Evolutionary conservation across 2,888 invertebrate genomes (phyloP), one percentile per base, ranked within the genome.

Genomic region (Cybosia mesomella): DNA sequence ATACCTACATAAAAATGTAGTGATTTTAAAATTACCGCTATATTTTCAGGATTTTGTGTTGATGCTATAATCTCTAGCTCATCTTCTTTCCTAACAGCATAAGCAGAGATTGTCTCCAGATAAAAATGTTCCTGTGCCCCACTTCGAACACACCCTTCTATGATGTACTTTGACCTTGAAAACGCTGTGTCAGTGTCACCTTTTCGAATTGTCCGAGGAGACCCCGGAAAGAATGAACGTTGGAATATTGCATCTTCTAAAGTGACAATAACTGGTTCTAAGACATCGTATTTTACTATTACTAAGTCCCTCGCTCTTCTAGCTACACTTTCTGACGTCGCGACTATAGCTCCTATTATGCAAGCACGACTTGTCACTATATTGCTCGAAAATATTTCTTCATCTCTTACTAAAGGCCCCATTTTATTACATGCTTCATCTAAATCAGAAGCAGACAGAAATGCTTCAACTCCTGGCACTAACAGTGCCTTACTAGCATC

Each of bases 51-150:
- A 94, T 97, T 96, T 90, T 99, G 99, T 0, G 97, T 96, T 0
- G 98, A 97, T 68, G 96, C 96, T 77, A 97, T 96, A 36, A 99
- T 91, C 89, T 98, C 98, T 69, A 99, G 90, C 89, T 99, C 99
- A 76, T 97, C 97, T 86, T 98, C 98, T 81, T 96, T 96, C 78
- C 96, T 96, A 0, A 97, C 96, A 0, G 95, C 97, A 68, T 96
- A 92, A 18, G 96, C 93, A 43, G 96, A 95, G 39, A 97, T 95
- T 0, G 98, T 97, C 92, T 98, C 98, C 80, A 98, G 90, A 88
- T 98, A 98, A 91, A 98, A 98, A 88, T 98, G 98, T 87, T 98
- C 98, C 89, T 98, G 98, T 0, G 97, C 98, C 4, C 97, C 97
- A 70, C 96, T 96, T 83, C 96, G 93, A 64, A 97, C 92, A 80